Evolutionary conservation across 2,888 invertebrate species (phyloP).

Genomic region (Platycheirus rosarum): DNA sequence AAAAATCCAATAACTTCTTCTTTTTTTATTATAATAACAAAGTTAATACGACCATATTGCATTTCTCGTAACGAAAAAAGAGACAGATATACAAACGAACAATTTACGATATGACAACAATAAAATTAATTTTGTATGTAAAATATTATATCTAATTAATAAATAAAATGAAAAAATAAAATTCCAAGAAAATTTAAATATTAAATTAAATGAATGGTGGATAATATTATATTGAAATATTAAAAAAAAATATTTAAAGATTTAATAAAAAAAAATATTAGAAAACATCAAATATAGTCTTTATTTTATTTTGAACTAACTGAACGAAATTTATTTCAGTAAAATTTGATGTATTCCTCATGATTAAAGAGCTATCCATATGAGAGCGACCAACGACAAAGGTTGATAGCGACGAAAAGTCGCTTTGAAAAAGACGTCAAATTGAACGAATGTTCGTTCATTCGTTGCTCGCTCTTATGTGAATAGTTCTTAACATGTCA

Average conservation of each 20-base stretch:
- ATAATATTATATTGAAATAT: constrained; percentile 63
- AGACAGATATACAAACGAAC: constrained; percentile 49
- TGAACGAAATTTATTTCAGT: too few relatives aligned
- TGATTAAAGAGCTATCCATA: too few relatives aligned
- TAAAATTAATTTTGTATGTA: constrained; percentile 63
- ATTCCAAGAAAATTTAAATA: constrained; percentile 56
- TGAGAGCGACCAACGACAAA: too few relatives aligned
- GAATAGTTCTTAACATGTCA: too few relatives aligned
- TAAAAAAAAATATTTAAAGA: constrained; percentile 42
- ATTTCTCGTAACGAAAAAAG: constrained; percentile 33
- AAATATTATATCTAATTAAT: constrained; percentile 66
- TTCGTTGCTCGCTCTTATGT: too few relatives aligned
- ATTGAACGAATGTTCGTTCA: too few relatives aligned
- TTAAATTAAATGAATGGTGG: constrained; percentile 53
- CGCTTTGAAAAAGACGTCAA: too few relatives aligned
- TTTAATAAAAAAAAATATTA: constrained; percentile 57
- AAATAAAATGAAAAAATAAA: constrained; percentile 42
- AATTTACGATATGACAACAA: constrained; percentile 49
- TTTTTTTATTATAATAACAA: too few relatives aligned
- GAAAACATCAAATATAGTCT: constrained; percentile 19
- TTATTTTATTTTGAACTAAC: too few relatives aligned
- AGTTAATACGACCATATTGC: constrained; percentile 36
- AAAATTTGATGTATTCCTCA: too few relatives aligned
- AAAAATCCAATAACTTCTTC: too few relatives aligned
- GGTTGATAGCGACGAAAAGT: too few relatives aligned